Evolutionary conservation across 2,888 invertebrate species (phyloP).

Genomic region (Bembecia ichneumoniformis): DNA sequence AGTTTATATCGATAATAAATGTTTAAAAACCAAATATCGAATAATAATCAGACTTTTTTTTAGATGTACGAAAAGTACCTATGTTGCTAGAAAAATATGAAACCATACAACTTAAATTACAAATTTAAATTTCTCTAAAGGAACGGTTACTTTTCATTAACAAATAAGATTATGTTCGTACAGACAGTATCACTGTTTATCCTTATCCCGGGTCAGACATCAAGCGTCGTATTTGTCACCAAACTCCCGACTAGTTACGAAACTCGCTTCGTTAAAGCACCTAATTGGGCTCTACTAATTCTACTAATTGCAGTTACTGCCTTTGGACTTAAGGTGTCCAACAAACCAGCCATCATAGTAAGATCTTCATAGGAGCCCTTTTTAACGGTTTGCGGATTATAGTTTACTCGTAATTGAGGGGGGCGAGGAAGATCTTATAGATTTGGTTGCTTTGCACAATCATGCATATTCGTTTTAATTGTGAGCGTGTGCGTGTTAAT

Average conservation of each 20-base stretch:
- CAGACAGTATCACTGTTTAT: slow-evolving; percentile 26
- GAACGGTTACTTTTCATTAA: no score
- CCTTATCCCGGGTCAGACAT: slow-evolving; percentile 49
- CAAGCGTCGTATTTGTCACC: slow-evolving; percentile 52
- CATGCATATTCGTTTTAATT: slow-evolving; percentile 5
- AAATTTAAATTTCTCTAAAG: no score
- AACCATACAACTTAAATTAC: no score
- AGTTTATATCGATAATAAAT: no score
- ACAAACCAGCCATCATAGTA: slow-evolving; percentile 10
- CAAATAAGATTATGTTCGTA: no score
- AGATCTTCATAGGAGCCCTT: slow-evolving; percentile 10
- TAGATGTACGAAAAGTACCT: no score
- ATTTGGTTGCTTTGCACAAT: neutral
- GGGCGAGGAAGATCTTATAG: neutral
- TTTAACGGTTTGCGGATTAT: neutral
- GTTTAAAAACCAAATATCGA: no score
- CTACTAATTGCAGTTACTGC: slow-evolving; percentile 54
- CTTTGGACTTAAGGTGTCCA: slow-evolving; percentile 59
- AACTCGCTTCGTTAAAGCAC: slow-evolving; percentile 63
- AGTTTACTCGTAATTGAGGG: neutral
- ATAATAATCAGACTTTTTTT: no score
- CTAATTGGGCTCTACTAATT: slow-evolving; percentile 64
- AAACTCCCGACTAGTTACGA: slow-evolving; percentile 46
- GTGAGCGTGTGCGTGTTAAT: slow-evolving; percentile 8
- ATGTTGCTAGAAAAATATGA: no score